Conservation (phyloP, 1,140 invertebrate genomes). For the Watersipora subatra region DNA sequence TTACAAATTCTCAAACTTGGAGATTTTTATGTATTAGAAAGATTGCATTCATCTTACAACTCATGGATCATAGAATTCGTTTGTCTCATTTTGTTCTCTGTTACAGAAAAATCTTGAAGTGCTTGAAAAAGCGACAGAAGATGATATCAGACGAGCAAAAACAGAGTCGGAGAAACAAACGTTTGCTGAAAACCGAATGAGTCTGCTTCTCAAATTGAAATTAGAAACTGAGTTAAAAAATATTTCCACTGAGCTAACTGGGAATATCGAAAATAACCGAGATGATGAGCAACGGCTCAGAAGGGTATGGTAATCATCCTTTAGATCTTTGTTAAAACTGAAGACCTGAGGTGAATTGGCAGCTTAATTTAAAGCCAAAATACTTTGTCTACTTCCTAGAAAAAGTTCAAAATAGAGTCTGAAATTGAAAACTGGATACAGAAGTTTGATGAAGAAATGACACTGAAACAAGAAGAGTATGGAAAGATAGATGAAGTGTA, state of each 20-base stretch:
- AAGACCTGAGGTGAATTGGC: no score
- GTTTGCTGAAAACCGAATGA: slow-evolving; percentile 30
- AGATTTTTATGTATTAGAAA: no score
- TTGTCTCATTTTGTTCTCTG: no score
- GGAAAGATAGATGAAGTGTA: slow-evolving; percentile 35
- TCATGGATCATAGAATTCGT: no score
- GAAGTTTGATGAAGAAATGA: slow-evolving; percentile 36
- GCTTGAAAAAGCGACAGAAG: slow-evolving; percentile 36
- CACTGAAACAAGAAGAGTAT: slow-evolving; percentile 37
- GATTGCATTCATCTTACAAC: no score
- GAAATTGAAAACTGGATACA: slow-evolving; percentile 39
- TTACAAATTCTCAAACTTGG: no score
- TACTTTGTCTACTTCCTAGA: slow-evolving; percentile 18
- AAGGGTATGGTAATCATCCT: no score
- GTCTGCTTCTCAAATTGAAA: slow-evolving; percentile 28
- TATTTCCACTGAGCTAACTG: slow-evolving; percentile 25
- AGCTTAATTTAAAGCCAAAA: no score
- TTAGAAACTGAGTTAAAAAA: slow-evolving; percentile 25
- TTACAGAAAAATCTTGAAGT: slow-evolving; percentile 31
- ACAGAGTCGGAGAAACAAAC: slow-evolving; percentile 35
- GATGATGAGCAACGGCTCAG: slow-evolving; percentile 31
- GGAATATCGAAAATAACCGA: slow-evolving; percentile 27
- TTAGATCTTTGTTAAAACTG: no score
- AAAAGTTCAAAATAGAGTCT: slow-evolving; percentile 36
- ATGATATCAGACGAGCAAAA: slow-evolving; percentile 26